Conservation (phyloP, 1,140 invertebrate genomes). For the Limonius californicus region DNA sequence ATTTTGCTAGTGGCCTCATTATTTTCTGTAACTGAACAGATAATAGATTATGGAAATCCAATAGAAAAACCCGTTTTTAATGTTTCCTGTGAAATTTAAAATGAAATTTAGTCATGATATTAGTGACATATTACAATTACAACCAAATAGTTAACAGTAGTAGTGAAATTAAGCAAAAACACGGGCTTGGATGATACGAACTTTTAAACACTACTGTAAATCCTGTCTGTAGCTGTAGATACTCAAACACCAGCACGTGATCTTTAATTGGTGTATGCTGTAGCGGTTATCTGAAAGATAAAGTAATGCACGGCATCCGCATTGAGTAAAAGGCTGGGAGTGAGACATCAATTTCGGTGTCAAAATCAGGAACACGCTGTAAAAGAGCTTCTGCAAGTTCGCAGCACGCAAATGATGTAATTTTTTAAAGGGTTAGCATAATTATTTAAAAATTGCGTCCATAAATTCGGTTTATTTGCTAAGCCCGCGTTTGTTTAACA, state of each 20-base stretch:
- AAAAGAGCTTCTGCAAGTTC: not conserved
- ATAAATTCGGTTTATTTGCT: not conserved
- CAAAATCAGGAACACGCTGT: not conserved
- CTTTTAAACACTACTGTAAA: too few relatives aligned
- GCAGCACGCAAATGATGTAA: not conserved
- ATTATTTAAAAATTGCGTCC: not conserved
- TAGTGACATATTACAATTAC: not conserved
- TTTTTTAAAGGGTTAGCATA: not conserved
- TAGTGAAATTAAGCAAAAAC: not conserved
- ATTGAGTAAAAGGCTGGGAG: not conserved
- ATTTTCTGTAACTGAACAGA: too few relatives aligned
- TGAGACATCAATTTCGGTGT: not conserved
- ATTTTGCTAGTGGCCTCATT: too few relatives aligned
- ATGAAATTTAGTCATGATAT: not conserved
- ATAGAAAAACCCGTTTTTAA: too few relatives aligned
- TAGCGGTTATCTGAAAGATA: not conserved
- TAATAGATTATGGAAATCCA: too few relatives aligned
- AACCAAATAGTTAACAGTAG: not conserved
- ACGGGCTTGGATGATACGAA: too few relatives aligned
- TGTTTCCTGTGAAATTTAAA: not conserved
- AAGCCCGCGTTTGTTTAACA: conserved; percentile 16
- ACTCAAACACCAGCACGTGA: not conserved
- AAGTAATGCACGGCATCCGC: not conserved
- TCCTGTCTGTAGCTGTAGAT: too few relatives aligned
- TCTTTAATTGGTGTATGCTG: not conserved